Evolutionary conservation across 2,888 invertebrate species (phyloP).

Genomic region (Meta bourneti): DNA sequence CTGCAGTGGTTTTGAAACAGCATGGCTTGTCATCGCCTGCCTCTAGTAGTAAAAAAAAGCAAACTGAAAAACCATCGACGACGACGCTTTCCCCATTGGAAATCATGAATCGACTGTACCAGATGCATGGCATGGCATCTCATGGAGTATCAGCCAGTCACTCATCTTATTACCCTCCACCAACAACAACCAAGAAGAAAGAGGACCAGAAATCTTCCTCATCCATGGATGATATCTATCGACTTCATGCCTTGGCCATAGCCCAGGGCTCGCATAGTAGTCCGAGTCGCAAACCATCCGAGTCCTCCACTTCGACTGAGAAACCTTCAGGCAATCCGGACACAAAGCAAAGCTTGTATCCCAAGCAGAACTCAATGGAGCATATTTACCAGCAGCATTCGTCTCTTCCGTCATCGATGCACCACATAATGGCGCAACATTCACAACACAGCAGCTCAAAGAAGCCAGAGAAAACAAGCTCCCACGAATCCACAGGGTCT

Average conservation of each 20-base stretch:
- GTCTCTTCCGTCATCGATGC: constrained; percentile 68
- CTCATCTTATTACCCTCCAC: constrained; percentile 2
- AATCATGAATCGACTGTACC: constrained; percentile 70
- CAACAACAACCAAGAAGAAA: constrained; percentile 26
- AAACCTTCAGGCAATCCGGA: constrained; percentile 16
- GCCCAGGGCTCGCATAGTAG: constrained; percentile 32
- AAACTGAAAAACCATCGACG: constrained; percentile 25
- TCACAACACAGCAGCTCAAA: constrained; percentile 31
- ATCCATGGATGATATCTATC: constrained; percentile 68
- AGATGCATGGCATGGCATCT: constrained; percentile 62
- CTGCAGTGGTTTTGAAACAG: background rate
- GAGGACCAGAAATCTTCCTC: constrained; percentile 15
- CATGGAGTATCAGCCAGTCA: constrained; percentile 30
- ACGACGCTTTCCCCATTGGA: constrained; percentile 66
- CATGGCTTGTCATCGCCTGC: background rate
- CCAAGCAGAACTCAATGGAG: constrained; percentile 45
- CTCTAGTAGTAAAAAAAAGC: constrained; percentile 24
- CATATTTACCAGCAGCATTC: constrained; percentile 70
- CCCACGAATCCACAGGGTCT: constrained; percentile 13
- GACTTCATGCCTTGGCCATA: constrained; percentile 56
- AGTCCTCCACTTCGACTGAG: constrained; percentile 7
- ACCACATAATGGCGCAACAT: constrained; percentile 67
- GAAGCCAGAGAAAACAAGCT: constrained; percentile 29
- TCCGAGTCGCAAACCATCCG: background rate
- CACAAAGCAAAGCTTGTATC: background rate